Evolutionary conservation across 2,113 vertebrate species (phyloP).

Genomic region (Dasypus novemcinctus): DNA sequence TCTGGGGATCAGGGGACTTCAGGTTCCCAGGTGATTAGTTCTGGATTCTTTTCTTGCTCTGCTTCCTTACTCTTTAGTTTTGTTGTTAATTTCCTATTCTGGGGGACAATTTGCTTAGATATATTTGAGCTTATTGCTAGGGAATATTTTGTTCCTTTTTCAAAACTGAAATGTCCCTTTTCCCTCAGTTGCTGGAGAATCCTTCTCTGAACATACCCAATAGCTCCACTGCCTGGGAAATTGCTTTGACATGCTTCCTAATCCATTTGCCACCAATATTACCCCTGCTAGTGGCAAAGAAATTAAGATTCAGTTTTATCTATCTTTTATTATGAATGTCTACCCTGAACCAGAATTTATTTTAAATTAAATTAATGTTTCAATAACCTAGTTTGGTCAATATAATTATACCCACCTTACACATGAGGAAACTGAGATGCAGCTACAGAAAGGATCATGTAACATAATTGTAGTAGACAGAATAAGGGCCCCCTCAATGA

Average conservation of each 20-base stretch:
- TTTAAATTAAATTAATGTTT: conserved; percentile 36
- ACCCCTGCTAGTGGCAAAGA: background rate
- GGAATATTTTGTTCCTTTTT: background rate
- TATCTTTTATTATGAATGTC: background rate
- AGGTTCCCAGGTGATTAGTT: conserved; percentile 33
- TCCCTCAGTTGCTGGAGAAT: background rate
- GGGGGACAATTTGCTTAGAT: background rate
- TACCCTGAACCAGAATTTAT: background rate
- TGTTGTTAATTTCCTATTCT: conserved; percentile 43
- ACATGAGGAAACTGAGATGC: background rate
- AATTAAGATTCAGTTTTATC: conserved; percentile 11
- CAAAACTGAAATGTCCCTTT: background rate
- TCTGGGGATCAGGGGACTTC: conserved; percentile 49
- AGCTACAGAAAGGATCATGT: background rate
- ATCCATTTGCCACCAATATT: background rate
- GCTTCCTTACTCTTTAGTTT: background rate
- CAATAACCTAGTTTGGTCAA: background rate
- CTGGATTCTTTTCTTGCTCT: conserved; percentile 41
- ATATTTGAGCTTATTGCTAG: conserved; percentile 22
- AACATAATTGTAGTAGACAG: background rate
- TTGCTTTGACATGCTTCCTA: background rate
- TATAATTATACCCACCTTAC: background rate
- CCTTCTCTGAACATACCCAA: background rate
- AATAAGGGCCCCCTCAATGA: background rate
- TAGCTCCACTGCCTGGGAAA: background rate